Base-by-base conservation (phyloP, 2,113 vertebrate genomes). In the Aviceda subcristata region DNA sequence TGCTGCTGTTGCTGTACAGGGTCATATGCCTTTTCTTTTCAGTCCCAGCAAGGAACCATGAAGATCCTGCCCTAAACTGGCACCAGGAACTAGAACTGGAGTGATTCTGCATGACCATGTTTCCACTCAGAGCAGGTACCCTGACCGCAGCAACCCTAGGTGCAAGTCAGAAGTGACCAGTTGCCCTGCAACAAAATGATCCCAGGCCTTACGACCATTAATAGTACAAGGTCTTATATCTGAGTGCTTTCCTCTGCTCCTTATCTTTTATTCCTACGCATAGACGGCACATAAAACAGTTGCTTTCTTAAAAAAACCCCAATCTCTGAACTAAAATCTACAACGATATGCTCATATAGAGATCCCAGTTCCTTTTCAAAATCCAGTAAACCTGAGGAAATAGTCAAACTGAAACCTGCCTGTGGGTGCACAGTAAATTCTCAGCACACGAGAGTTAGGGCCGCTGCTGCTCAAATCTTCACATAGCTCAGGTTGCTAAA, bases 351-450 rank as follows among this genome's bases (percentile, higher is more conserved):
- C 46, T 96, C 71, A 94, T 86, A 59, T 13, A 86, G 77, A 87
- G 86, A 90, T 90, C 66, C 86, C 67, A 72, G 80, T 87, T 96
- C 89, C 81, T 79, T 27, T 77, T 88, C 84, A 77, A 89, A 53
- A 87, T 82, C 66, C 73, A 92, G 91, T 82, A 92, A 96, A 86
- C n/a, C 38, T 0, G 3, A 88, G 46, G 43, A 84, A 56, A 3
- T 3, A 96, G 93, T 95, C 89, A 97, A 90, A 95, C 21, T 66
- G 89, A 95, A 96, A 95, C 84, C 56, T 73, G 56, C 23, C 86
- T 57, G 86, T 74, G 86, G 83, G 62, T 73, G 62, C 84, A 73
- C 26, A 39, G 53, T 17, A 67, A 67, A 8, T 45, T 90, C 69
- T 69, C 53, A 91, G 51, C 38, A 17, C 3, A 20, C 12, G 41